phyloP scores from a whole-genome alignment of 2,113 vertebrate genomes.

The Barbus barbus region DNA sequence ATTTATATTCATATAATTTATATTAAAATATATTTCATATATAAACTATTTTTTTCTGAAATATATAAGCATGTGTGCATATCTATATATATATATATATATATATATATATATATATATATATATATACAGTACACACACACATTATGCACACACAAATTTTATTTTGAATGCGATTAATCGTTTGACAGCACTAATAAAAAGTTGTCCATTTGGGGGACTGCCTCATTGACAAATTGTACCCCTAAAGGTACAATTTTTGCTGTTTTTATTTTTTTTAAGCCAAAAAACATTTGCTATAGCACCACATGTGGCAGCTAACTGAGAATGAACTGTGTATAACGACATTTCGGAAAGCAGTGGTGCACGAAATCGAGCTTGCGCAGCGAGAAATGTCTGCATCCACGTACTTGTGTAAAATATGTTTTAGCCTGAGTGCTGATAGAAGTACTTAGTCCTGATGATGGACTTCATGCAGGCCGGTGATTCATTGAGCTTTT shows the following conservation, averaged over 20 bases:
- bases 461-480: constrained; percentile 47
- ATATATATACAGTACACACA: too few relatives aligned
- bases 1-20: too few relatives aligned
- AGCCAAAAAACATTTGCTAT: not conserved
- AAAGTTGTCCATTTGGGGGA: not conserved
- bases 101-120: too few relatives aligned
- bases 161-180: too few relatives aligned
- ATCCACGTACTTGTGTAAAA: not conserved
- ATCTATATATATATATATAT: too few relatives aligned
- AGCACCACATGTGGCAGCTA: not conserved
- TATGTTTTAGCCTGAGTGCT: constrained; percentile 9
- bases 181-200: too few relatives aligned
- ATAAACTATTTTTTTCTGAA: too few relatives aligned
- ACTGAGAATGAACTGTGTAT: not conserved
- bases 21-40: too few relatives aligned
- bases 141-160: too few relatives aligned
- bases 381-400: not conserved
- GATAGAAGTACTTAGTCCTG: constrained; percentile 27
- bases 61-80: too few relatives aligned
- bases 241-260: not conserved
- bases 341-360: not conserved
- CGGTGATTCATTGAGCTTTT: constrained; percentile 38
- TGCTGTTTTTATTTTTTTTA: not conserved
- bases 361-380: not conserved
- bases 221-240: not conserved